Evolutionary conservation across 2,797 vertebrate species (phyloP).

Genomic region (Pangasius djambal): DNA sequence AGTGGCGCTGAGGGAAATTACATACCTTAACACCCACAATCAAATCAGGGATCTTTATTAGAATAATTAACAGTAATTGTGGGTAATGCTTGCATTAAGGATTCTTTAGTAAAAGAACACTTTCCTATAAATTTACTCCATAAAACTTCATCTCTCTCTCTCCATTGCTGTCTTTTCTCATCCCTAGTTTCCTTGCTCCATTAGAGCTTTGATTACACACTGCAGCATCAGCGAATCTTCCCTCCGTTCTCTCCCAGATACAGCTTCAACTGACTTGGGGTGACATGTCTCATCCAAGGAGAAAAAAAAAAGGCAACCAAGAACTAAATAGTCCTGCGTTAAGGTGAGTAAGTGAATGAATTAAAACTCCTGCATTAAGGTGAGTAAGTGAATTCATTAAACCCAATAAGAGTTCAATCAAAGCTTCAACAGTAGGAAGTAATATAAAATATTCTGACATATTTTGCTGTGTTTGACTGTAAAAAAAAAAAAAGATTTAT

Average conservation of each 20-base stretch:
- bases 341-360: too few relatives aligned
- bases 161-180: background rate
- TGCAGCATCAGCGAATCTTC: background rate
- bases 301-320: background rate
- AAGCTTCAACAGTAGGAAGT: background rate
- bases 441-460: too few relatives aligned
- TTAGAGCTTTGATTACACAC: background rate
- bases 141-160: background rate
- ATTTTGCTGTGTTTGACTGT: too few relatives aligned
- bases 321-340: background rate
- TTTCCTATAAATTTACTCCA: background rate
- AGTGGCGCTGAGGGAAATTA: background rate
- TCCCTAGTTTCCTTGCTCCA: background rate
- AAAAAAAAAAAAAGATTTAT: background rate
- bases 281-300: background rate
- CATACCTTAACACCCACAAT: conserved; percentile 1
- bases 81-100: background rate
- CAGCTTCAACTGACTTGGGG: background rate
- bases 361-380: too few relatives aligned
- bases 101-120: background rate
- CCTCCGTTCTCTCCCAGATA: background rate
- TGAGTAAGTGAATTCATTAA: too few relatives aligned
- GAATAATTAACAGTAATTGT: conserved; percentile 2
- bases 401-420: too few relatives aligned
- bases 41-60: conserved; percentile 20